Conservation (phyloP, 2,797 vertebrate species). For the Myripristis jacobus region DNA sequence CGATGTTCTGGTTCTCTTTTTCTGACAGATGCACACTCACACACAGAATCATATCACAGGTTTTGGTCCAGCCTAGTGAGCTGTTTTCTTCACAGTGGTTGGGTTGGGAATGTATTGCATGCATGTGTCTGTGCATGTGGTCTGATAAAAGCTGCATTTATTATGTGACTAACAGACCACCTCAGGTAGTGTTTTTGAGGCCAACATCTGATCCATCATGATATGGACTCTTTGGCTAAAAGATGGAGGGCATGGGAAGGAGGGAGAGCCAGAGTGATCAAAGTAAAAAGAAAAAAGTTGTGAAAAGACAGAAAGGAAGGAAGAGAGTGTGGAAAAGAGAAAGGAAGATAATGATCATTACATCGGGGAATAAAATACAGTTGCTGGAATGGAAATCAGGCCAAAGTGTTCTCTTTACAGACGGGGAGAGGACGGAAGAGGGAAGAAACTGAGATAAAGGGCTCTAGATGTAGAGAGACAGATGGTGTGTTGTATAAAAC, state of each 20-base stretch:
- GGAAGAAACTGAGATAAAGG: slow-evolving; percentile 1
- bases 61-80: slow-evolving; percentile 42
- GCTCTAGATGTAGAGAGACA: not conserved
- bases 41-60: slow-evolving; percentile 21
- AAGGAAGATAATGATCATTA: slow-evolving; percentile 7
- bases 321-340: not conserved
- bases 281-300: not conserved
- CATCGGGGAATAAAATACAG: slow-evolving; percentile 22
- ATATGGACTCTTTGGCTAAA: slow-evolving; percentile 26
- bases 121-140: slow-evolving; percentile 4
- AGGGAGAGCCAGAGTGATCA: not conserved
- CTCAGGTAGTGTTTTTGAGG: slow-evolving; percentile 19
- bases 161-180: slow-evolving; percentile 31
- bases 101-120: slow-evolving; percentile 37
- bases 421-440: not conserved
- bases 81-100: slow-evolving; percentile 44
- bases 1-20: not conserved
- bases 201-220: slow-evolving; percentile 20
- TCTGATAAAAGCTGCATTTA: slow-evolving; percentile 39
- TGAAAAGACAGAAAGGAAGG: not conserved
- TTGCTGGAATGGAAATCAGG: slow-evolving; percentile 28
- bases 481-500: slow-evolving; percentile 16
- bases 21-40: slow-evolving; percentile 3
- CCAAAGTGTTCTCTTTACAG: slow-evolving; percentile 12
- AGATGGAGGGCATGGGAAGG: not conserved